Evolutionary conservation across 2,113 vertebrate genomes (phyloP), one percentile per base, ranked within the genome.

Genomic region (Brienomyrus longianalis): DNA sequence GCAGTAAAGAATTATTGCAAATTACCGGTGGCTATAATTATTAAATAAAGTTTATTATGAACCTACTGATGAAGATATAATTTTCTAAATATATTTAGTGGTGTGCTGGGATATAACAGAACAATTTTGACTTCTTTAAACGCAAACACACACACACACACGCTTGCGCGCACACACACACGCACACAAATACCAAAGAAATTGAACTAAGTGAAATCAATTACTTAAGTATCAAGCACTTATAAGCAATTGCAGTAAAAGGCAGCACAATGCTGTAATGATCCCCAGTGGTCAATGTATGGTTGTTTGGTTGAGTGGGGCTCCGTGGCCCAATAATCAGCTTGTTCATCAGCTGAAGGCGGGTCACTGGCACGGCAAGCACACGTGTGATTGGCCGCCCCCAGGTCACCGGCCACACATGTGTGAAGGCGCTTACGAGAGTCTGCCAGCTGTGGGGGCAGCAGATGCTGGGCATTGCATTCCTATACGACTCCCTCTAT

Each of bases 401-500:
- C 92, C 93, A 56, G 92, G 95, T 95, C 93, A 84, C 31, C 27
- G 96, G 96, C 95, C 96, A 96, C 96, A 96, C 96, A 96, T 91
- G 92, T 95, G 94, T 94, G 95, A 93, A 93, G 86, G 91, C 43
- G 59, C 90, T 93, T 89, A 89, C 91, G 91, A 39, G 80, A 35
- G 39, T 39, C 39, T 39, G 2, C 39, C 39, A 39, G 39, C 39
- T 39, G 39, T 39, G 39, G 39, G 39, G 77, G 80, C 17, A 23
- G 0, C 43, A 47, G 80, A 45, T 21, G 21, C 13, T 7, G 19
- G 74, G 0, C 31, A 43, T 43, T 7, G 15, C 11, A 35, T 15
- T 84, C 23, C 43, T n/a, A 48, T 5, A 84, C 1, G 45, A 23
- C 19, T 48, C 45, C 45, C 21, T 84, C 43, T 84, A n/a, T 23